phyloP scores from a whole-genome alignment of 2,113 vertebrate species.

The Dasypus novemcinctus region DNA sequence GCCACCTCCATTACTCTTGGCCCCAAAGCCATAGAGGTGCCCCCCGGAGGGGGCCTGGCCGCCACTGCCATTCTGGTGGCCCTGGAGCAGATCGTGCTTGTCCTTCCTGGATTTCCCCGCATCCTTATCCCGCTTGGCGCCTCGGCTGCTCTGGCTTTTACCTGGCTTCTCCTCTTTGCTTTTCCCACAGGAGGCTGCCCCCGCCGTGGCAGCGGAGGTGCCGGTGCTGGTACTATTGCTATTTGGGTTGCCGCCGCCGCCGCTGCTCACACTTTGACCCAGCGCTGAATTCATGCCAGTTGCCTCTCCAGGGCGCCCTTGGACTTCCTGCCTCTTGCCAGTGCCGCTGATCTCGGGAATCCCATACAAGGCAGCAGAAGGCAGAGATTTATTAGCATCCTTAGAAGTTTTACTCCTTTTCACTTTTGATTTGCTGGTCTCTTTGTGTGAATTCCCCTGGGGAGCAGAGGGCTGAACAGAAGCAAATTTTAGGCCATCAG shows the following conservation, averaged over 20 bases:
- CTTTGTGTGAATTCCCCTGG: constrained; percentile 93
- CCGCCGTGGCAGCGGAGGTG: constrained; percentile 75
- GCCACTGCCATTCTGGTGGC: constrained; percentile 84
- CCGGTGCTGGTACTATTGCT: constrained; percentile 75
- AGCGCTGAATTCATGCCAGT: constrained; percentile 91
- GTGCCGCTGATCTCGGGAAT: constrained; percentile 91
- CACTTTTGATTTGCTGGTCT: constrained; percentile 94
- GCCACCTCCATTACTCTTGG: constrained; percentile 84
- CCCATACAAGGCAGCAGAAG: constrained; percentile 89
- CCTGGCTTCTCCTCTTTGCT: constrained; percentile 93
- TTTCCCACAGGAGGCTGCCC: constrained; percentile 89
- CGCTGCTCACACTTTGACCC: constrained; percentile 86
- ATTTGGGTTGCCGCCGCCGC: constrained; percentile 83
- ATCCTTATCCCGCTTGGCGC: constrained; percentile 93
- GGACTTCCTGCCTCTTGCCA: constrained; percentile 92
- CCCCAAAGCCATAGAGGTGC: constrained; percentile 89
- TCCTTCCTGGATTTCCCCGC: constrained; percentile 88
- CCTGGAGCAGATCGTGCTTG: constrained; percentile 89
- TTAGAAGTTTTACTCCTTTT: constrained; percentile 94
- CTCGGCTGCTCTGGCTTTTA: constrained; percentile 90
- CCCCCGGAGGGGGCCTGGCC: constrained; percentile 83
- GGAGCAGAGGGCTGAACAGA: constrained; percentile 91
- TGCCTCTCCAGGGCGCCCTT: constrained; percentile 93
- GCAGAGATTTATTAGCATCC: constrained; percentile 92
- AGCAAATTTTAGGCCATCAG: constrained; percentile 92